Evolutionary conservation across 2,888 invertebrate genomes (phyloP).

Genomic region (Hipparchia semele): DNA sequence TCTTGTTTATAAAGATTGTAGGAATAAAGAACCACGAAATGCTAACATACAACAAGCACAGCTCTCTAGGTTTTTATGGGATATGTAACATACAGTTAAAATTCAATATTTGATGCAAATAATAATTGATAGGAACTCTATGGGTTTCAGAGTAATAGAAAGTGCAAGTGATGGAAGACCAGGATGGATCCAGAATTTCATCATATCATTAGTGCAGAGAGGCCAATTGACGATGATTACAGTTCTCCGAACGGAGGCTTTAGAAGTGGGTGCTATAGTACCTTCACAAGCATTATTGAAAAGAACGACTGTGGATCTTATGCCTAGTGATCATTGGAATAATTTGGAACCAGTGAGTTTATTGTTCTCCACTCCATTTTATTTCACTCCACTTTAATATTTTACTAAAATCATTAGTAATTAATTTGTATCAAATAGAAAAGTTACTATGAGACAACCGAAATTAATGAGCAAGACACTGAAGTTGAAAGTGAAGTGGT

Average conservation of each 20-base stretch:
- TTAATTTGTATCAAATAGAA: not conserved
- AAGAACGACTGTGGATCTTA: constrained; percentile 40
- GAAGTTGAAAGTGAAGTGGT: constrained; percentile 45
- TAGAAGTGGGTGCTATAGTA: constrained; percentile 56
- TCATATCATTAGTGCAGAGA: constrained; percentile 83
- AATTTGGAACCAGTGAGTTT: not conserved
- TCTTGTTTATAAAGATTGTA: not conserved
- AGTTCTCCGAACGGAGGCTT: constrained; percentile 56
- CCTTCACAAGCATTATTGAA: constrained; percentile 50
- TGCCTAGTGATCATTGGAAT: not conserved
- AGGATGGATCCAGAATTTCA: constrained; percentile 86
- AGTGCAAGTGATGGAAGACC: constrained; percentile 84
- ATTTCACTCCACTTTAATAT: no score
- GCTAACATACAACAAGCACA: no score
- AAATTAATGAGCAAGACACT: constrained; percentile 14
- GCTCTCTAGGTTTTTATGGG: no score
- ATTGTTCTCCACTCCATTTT: not conserved
- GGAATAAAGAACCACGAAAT: not conserved
- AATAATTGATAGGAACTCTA: not conserved
- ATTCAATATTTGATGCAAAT: not conserved
- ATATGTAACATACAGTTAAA: no score
- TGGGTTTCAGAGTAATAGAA: constrained; percentile 73
- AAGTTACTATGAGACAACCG: constrained; percentile 10
- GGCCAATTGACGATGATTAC: constrained; percentile 73
- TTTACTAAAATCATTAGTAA: not conserved